These are phyloP conservation scores for Acanthoscelides obtectus DNA, from an alignment of 2,888 invertebrate species.

Conservation along the genomic window DNA sequence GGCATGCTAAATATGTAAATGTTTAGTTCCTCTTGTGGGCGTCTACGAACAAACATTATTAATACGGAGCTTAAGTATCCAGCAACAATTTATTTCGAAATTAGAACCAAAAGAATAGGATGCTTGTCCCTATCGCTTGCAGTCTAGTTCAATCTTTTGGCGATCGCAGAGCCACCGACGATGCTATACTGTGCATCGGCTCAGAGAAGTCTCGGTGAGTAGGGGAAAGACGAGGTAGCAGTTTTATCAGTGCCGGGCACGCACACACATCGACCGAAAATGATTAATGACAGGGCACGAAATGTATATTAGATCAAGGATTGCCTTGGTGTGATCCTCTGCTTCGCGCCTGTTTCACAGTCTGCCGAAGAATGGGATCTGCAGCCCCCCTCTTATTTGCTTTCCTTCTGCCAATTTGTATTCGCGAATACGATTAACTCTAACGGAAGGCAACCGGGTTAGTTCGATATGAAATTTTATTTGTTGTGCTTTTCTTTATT, in stretches of 20 bases:
- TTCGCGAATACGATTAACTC: background rate
- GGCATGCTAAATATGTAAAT: too few relatives aligned
- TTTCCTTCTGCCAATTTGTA: background rate
- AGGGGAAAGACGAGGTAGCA: background rate
- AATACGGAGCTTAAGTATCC: too few relatives aligned
- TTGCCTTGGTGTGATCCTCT: slow-evolving; percentile 20
- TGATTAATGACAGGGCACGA: slow-evolving; percentile 43
- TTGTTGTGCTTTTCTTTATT: too few relatives aligned
- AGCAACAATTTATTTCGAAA: too few relatives aligned
- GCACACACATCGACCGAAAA: slow-evolving; percentile 18
- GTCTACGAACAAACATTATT: too few relatives aligned
- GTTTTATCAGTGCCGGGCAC: background rate
- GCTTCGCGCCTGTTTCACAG: slow-evolving; percentile 34
- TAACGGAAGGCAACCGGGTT: too few relatives aligned
- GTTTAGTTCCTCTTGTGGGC: too few relatives aligned
- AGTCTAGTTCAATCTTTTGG: background rate
- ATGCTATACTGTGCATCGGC: background rate
- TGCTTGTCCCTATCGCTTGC: too few relatives aligned
- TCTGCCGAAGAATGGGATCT: slow-evolving; percentile 8
- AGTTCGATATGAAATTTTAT: too few relatives aligned
- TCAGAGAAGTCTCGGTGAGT: too few relatives aligned
- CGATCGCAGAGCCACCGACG: too few relatives aligned
- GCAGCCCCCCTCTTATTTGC: background rate
- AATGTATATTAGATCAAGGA: slow-evolving; percentile 36
- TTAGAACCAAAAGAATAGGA: too few relatives aligned